Evolutionary conservation across 2,888 invertebrate species (phyloP).

Genomic region (Hydraecia micacea): DNA sequence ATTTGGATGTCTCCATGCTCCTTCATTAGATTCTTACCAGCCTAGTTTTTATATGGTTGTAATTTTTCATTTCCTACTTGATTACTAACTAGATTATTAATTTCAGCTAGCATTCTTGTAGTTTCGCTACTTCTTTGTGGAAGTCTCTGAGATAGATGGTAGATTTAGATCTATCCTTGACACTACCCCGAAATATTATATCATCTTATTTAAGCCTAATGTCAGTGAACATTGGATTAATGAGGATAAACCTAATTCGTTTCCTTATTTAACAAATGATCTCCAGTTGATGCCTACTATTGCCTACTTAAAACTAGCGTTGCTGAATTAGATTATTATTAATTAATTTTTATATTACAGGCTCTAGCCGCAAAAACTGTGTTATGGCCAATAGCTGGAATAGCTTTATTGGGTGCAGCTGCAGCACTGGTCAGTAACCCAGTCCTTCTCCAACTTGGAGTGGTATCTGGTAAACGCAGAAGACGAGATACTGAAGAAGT

Average conservation of each 20-base stretch:
- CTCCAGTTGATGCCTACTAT: neutral
- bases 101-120: constrained; percentile 11
- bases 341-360: constrained; percentile 76
- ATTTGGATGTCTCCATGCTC: neutral
- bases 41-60: constrained; percentile 7
- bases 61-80: constrained; percentile 18
- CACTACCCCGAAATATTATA: neutral
- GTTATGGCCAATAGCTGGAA: constrained; percentile 93
- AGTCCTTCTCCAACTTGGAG: constrained; percentile 94
- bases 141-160: neutral
- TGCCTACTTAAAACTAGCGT: neutral
- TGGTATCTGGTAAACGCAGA: constrained; percentile 91
- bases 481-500: constrained; percentile 86
- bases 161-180: no score
- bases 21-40: constrained; percentile 17
- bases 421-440: constrained; percentile 95
- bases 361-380: constrained; percentile 91
- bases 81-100: constrained; percentile 5
- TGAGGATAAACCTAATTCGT: neutral
- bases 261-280: neutral
- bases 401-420: constrained; percentile 95
- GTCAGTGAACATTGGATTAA: neutral
- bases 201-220: neutral
- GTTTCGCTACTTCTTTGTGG: neutral
- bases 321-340: neutral